These are phyloP conservation scores for Smithornis capensis DNA, from an alignment of 2,113 vertebrate species.

Conservation along the genomic window DNA sequence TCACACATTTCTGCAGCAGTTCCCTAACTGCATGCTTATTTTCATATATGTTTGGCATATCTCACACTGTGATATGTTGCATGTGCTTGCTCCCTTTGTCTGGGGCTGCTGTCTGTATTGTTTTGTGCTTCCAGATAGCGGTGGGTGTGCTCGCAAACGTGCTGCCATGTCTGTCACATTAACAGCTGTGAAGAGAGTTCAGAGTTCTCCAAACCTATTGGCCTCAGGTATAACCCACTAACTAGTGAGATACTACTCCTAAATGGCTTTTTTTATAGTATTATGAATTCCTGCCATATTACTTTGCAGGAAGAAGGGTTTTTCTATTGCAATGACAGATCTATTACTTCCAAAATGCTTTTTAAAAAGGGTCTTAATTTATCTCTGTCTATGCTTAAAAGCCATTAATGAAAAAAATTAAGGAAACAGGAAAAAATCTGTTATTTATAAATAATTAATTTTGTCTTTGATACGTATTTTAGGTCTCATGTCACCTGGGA, in stretches of 20 bases:
- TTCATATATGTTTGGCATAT: not conserved
- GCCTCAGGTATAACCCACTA: constrained; percentile 87
- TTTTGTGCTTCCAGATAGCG: constrained; percentile 95
- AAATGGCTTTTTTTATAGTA: constrained; percentile 11
- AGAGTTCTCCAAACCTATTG: constrained; percentile 95
- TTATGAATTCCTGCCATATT: not conserved
- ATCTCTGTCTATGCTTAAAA: not conserved
- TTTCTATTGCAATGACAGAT: not conserved
- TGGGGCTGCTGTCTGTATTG: constrained; percentile 77
- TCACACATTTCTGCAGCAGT: not conserved
- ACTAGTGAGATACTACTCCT: not conserved
- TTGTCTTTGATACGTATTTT: not conserved
- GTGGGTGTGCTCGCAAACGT: constrained; percentile 90
- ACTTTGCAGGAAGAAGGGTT: not conserved
- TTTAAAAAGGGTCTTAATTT: not conserved
- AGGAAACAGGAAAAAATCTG: not conserved
- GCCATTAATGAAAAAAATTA: not conserved
- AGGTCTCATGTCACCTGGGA: not conserved
- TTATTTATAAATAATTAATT: not conserved
- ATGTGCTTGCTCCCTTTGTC: constrained; percentile 79
- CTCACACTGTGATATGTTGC: constrained; percentile 34
- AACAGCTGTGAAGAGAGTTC: constrained; percentile 97
- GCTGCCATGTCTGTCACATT: constrained; percentile 90
- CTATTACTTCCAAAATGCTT: not conserved
- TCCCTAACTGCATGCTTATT: constrained; percentile 36